Evolutionary conservation across 2,888 invertebrate species (phyloP), one percentile per base, ranked within the genome.

Genomic region (Plagodis dolabraria): DNA sequence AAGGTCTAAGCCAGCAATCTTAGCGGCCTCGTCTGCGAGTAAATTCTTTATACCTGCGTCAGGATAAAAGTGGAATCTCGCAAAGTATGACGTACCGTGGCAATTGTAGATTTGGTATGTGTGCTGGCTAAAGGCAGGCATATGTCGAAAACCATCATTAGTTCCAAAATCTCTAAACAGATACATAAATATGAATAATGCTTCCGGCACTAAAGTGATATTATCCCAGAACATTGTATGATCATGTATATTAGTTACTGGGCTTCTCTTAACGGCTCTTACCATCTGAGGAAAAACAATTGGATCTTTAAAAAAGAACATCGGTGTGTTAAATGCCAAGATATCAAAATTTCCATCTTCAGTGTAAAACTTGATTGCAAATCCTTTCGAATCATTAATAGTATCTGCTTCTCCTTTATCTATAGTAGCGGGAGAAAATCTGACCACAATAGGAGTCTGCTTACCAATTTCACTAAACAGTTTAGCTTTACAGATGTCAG

Each of bases 151-250:
- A 5, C 98, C 98, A 82, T 98, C 96, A 0, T 98, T 98, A 63
- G 96, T 96, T 10, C 98, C 98, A 65, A 97, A 94, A 83, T 98
- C 98, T 9, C 96, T 94, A 80, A 98, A 98, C 66, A 98, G 90
- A 83, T 98, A 94, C 85, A 96, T 91, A 48, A 95, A 93, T 83
- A 98, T 97, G 81, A 98, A 98, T 7, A 95, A 94, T 6, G 96
- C 94, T 86, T 98, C 98, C 0, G 98, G 97, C 40, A 97, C 93
- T 44, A 98, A 89, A 0, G 96, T 95, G 66, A 97, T 93, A 78
- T 98, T 98, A 82, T 98, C 98, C 98, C 98, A 98, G 76, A 97
- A 95, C 96, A 96, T 97, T 77, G 98, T 96, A 0, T 95, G 88
- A 86, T 98, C 98, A 86, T 96, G 97, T 36, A 98, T 89, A 79